These are phyloP conservation scores for Heloderma charlesbogerti DNA, from an alignment of 2,113 vertebrate species.

Conservation along the genomic window DNA sequence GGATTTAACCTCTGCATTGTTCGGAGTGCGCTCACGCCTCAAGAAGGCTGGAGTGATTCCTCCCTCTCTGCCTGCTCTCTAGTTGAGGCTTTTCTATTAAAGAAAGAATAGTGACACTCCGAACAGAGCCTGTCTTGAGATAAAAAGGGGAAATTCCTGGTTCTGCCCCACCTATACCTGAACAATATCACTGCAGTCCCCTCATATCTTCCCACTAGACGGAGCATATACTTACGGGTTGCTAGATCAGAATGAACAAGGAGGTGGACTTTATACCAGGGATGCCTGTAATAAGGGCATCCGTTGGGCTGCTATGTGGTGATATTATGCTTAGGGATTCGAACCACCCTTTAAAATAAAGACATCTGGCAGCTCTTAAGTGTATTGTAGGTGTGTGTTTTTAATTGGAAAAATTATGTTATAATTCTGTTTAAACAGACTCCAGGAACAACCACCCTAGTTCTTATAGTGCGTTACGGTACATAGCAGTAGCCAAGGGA, in stretches of 20 bases:
- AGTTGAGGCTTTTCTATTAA: background rate
- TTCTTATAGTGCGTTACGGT: background rate
- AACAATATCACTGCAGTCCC: background rate
- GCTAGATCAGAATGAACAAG: background rate
- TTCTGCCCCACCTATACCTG: background rate
- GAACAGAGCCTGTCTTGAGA: background rate
- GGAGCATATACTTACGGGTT: slow-evolving; percentile 25
- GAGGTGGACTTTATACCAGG: background rate
- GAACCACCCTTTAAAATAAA: background rate
- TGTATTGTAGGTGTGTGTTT: background rate
- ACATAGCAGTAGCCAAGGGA: rapidly evolving
- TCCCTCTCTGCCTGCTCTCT: background rate
- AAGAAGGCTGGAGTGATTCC: background rate
- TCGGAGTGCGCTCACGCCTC: background rate
- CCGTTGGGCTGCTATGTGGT: background rate
- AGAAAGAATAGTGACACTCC: background rate
- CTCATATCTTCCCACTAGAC: slow-evolving; percentile 14
- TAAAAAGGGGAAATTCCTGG: background rate
- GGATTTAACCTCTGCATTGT: slow-evolving; percentile 47
- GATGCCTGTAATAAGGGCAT: background rate
- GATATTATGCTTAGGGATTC: background rate
- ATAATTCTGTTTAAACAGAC: background rate
- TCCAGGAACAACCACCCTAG: background rate
- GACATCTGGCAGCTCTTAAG: background rate
- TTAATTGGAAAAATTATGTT: background rate